Base-by-base conservation (phyloP, 2,113 vertebrate genomes). In the Phyllopteryx taeniolatus region DNA sequence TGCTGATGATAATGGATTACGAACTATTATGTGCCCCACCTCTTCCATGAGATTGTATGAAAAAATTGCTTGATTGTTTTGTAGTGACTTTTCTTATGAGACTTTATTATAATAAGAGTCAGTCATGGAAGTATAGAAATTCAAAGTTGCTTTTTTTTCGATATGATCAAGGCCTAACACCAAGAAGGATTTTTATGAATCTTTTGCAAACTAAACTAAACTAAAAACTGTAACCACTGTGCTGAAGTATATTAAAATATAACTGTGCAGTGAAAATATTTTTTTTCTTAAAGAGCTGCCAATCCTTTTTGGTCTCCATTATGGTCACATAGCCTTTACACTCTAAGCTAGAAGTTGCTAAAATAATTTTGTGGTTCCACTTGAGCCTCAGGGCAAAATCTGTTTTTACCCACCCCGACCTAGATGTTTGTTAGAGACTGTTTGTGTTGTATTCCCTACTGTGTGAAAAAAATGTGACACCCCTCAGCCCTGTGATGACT, bases 381-480 rank as follows among this genome's bases (percentile, higher is more conserved):
- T 62, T 56, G 54, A 8, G 10, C 22, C 14, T 39, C 33, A 62
- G 60, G 17, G 33, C 33, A 62, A 39, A 62, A 10, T 62, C 17
- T 42, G 2, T 19, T 62, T 62, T 35, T 6, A 62, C 60, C 33
- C 17, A 62, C 33, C 14, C 12, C 12, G 22, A 59, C 56, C 33
- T 62, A 20, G 33, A 62, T 35, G 60, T 27, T 62, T 39, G 33
- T 39, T 62, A 20, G 60, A n/a, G 14, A 64, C 35, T 43, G 20
- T 63, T 42, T 64, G 62, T 43, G 39, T 44, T 64, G 62, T 64
- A 44, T 44, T 64, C 39, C 39, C 39, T 22, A 19, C 11, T 43
- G 62, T 22, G 57, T 12, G 68, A 31, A 68, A 73, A 67, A 62
- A 20, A 17, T 9, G 62, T 44, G 62, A 64, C 62, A 64, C 35